These are phyloP conservation scores for Galeopterus variegatus DNA, from an alignment of 2,113 vertebrate species.

Conservation along the genomic window DNA sequence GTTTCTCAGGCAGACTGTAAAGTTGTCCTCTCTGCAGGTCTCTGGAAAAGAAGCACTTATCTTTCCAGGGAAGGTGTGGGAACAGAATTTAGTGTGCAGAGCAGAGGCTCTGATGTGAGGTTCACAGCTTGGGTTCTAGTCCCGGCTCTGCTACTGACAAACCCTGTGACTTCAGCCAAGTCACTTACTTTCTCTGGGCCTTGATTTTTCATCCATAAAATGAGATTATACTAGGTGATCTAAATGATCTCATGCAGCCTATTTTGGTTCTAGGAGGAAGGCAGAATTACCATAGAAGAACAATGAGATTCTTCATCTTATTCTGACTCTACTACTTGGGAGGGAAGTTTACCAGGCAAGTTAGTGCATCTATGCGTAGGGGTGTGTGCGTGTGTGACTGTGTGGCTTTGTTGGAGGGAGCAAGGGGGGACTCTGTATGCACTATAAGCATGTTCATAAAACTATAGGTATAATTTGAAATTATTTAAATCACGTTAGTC, in stretches of 20 bases:
- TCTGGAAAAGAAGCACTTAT: neutral
- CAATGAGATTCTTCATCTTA: neutral
- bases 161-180: constrained; percentile 64
- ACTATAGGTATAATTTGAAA: neutral
- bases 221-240: neutral
- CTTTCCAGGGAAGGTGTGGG: neutral
- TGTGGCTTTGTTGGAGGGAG: neutral
- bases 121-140: neutral
- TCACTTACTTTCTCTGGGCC: constrained; percentile 58
- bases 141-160: neutral
- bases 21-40: neutral
- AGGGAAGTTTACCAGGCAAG: neutral
- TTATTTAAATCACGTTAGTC: neutral
- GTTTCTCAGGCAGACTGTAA: neutral
- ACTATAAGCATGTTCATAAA: constrained; percentile 26
- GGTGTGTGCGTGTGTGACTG: neutral
- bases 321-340: neutral
- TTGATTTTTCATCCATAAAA: neutral
- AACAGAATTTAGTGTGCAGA: neutral
- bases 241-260: neutral
- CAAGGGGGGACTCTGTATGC: neutral
- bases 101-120: neutral
- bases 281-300: neutral
- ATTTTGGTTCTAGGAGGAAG: neutral
- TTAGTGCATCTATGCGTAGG: neutral